phyloP scores from a whole-genome alignment of 2,797 vertebrate genomes.

The Hoplostethus atlanticus region DNA sequence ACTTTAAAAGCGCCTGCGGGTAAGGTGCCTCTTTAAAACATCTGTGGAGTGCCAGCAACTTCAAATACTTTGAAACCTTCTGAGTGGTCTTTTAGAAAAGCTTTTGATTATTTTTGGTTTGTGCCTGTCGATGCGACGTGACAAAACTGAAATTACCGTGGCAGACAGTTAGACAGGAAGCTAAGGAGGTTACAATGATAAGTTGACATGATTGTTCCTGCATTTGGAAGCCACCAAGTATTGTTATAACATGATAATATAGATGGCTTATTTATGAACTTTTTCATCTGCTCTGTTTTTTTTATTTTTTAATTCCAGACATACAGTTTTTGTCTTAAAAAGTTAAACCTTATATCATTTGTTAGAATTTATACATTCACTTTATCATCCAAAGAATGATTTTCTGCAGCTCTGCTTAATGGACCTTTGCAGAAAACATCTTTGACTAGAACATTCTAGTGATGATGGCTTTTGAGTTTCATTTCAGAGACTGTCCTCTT shows the following conservation, averaged over 20 bases:
- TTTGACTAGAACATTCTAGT: neutral
- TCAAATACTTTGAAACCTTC: slow-evolving; percentile 44
- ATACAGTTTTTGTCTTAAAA: neutral
- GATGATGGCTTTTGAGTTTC: neutral
- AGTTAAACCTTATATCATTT: neutral
- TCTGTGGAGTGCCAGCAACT: slow-evolving; percentile 35
- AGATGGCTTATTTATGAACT: neutral
- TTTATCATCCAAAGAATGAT: neutral
- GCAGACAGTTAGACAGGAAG: slow-evolving; percentile 40
- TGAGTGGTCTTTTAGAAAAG: slow-evolving; percentile 33
- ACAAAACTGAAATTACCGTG: slow-evolving; percentile 3
- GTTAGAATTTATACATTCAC: neutral
- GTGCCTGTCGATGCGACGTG: neutral
- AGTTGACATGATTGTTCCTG: slow-evolving; percentile 44
- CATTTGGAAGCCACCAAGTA: neutral
- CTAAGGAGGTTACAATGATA: slow-evolving; percentile 42
- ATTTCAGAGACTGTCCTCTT: slow-evolving; percentile 1
- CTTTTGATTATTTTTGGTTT: slow-evolving; percentile 25
- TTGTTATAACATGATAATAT: neutral
- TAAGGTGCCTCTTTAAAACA: slow-evolving; percentile 68
- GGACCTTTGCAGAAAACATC: neutral
- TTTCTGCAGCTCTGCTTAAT: neutral
- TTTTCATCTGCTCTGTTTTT: neutral
- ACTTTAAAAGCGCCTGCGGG: slow-evolving; percentile 54
- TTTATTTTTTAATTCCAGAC: too few relatives aligned